Evolutionary conservation across 2,888 invertebrate genomes (phyloP).

Genomic region (Mylabris sibirica): DNA sequence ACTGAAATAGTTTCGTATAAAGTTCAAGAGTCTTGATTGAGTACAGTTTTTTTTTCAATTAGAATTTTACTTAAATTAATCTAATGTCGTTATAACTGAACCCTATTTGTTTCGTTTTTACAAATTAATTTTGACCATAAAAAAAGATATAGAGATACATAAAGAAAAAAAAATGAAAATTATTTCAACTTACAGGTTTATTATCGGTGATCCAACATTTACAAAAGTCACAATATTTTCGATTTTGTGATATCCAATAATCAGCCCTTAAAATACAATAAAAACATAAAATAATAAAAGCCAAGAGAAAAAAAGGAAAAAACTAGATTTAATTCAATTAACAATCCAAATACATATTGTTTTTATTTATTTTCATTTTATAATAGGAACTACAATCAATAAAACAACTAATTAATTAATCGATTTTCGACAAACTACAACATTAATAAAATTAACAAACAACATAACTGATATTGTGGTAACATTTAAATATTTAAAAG

Average conservation of each 20-base stretch:
- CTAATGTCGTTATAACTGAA: no score
- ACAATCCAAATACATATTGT: slow-evolving; percentile 26
- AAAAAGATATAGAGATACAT: no score
- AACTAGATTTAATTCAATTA: slow-evolving; percentile 8
- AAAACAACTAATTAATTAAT: neutral
- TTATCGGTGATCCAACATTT: slow-evolving; percentile 99
- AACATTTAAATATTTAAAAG: neutral
- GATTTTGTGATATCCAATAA: slow-evolving; percentile 95
- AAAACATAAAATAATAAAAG: slow-evolving; percentile 9
- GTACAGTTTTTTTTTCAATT: no score
- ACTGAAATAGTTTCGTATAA: no score
- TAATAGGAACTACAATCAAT: slow-evolving; percentile 24
- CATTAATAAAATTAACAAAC: neutral
- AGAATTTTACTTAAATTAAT: neutral
- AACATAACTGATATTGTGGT: neutral
- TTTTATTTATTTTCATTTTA: neutral
- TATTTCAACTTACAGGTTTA: slow-evolving; percentile 78
- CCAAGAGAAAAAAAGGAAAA: no score
- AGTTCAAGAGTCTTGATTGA: neutral
- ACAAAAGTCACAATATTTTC: slow-evolving; percentile 96
- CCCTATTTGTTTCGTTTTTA: no score
- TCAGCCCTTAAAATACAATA: slow-evolving; percentile 74
- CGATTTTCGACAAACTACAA: no score
- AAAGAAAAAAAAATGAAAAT: neutral
- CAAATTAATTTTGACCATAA: no score